Base-by-base conservation (phyloP, 2,113 vertebrate species). In the Turnix velox region DNA sequence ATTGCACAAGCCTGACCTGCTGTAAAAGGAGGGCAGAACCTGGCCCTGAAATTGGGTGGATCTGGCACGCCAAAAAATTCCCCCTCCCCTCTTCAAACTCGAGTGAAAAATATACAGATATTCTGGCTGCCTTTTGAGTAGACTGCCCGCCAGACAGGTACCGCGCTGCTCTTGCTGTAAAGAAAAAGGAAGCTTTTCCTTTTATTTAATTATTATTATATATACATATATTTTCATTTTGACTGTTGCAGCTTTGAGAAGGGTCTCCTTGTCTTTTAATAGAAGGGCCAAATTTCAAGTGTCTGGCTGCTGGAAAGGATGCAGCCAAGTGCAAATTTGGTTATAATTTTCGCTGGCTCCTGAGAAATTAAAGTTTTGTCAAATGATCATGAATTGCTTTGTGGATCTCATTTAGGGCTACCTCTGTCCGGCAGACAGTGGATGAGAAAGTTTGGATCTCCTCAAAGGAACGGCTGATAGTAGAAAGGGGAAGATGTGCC, bases 271-370 rank as follows among this genome's bases (percentile, higher is more conserved):
- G 30, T 87, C 93, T 92, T 24, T 54, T 14, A 79, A 49, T 39
- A 49, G 63, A 85, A 71, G 42, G 42, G 66, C 76, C 52, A 63
- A 35, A 62, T 87, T 92, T 91, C 76, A 58, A 58, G 52, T 6
- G 33, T 66, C 45, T 66, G 58, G 48, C 87, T 95, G 73, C 85
- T 80, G 84, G 61, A 75, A 90, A 67, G 75, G 42, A 84, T 57
- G 57, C 80, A 91, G 30, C 33, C 46, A 14, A 63, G 79, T 20
- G 69, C 77, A 78, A 58, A 80, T 73, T 83, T 84, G 87, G 51
- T 62, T 90, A 85, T 57, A 61, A 54, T 96, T 96, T 84, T 83
- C 95, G 72, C 71, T 74, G 62, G 73, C 83, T 95, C 84, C 46
- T 12, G 33, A 63, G 84, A 35, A 65, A 42, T 94, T 95, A 89